phyloP scores from a whole-genome alignment of 2,888 invertebrate species.

The Pristionchus maxplancki region DNA sequence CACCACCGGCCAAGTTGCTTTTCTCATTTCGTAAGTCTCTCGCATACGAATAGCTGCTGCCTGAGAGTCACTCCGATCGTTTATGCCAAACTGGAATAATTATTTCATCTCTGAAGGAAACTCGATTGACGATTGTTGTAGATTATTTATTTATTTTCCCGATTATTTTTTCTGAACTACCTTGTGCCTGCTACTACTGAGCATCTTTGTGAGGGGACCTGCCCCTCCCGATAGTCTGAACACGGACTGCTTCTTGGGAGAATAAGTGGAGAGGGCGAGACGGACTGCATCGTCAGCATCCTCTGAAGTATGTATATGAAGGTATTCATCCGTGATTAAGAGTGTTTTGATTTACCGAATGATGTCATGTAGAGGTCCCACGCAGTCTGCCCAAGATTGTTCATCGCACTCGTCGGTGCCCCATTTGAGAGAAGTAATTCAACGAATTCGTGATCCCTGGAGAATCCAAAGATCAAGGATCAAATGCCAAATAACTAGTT shows the following conservation, averaged over 20 bases:
- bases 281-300: conserved; percentile 50
- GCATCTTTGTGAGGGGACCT: conserved; percentile 51
- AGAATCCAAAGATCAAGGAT: conserved; percentile 49
- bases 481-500: conserved; percentile 54
- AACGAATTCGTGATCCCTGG: conserved; percentile 53
- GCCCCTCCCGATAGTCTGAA: conserved; percentile 48
- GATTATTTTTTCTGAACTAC: too few relatives aligned
- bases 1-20: conserved; percentile 7
- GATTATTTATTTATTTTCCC: too few relatives aligned
- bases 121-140: too few relatives aligned
- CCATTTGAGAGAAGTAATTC: conserved; percentile 49
- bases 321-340: too few relatives aligned
- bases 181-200: conserved; percentile 39
- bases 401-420: conserved; percentile 52
- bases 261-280: conserved; percentile 36
- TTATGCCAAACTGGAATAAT: conserved; percentile 17
- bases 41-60: conserved; percentile 2
- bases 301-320: conserved; percentile 23
- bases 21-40: not conserved
- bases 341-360: not conserved
- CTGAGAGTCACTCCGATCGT: not conserved
- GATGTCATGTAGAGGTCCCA: conserved; percentile 58
- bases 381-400: conserved; percentile 54
- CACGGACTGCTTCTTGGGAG: conserved; percentile 31
- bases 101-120: too few relatives aligned